These are phyloP conservation scores for Stichopus horrens DNA, from an alignment of 53 echinoderm and acorn worm genomes.

Conservation along the genomic window DNA sequence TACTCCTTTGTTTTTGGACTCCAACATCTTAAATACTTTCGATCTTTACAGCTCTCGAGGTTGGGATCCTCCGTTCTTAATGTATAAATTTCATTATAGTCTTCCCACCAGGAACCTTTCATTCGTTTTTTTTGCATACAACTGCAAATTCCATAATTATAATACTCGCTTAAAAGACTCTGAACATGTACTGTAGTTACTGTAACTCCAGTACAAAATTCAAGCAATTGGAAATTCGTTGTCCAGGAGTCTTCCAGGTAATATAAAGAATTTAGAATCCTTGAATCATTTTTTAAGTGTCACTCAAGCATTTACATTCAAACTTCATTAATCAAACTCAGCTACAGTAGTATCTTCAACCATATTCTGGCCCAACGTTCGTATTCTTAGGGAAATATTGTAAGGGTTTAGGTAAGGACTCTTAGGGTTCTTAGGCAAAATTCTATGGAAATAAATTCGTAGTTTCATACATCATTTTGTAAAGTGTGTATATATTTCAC, in stretches of 20 bases:
- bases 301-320: neutral
- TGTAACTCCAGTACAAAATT: neutral
- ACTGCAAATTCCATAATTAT: no score
- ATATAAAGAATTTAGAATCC: neutral
- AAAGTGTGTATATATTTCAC: no score
- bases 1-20: neutral
- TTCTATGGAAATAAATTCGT: no score
- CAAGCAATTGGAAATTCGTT: neutral
- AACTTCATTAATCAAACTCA: neutral
- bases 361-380: no score
- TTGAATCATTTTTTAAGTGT: neutral
- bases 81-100: neutral
- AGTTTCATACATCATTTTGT: no score
- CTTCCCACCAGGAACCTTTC: neutral
- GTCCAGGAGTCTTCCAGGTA: neutral
- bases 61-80: neutral
- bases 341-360: no score
- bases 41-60: slow-evolving; percentile 5
- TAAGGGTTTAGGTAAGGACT: no score
- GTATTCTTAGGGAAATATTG: no score
- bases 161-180: neutral
- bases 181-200: neutral
- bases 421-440: no score
- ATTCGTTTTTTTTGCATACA: neutral
- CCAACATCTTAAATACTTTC: neutral